Conservation (phyloP, 92 coral and sea anemone genomes). For the Epizoanthus rinbou region DNA sequence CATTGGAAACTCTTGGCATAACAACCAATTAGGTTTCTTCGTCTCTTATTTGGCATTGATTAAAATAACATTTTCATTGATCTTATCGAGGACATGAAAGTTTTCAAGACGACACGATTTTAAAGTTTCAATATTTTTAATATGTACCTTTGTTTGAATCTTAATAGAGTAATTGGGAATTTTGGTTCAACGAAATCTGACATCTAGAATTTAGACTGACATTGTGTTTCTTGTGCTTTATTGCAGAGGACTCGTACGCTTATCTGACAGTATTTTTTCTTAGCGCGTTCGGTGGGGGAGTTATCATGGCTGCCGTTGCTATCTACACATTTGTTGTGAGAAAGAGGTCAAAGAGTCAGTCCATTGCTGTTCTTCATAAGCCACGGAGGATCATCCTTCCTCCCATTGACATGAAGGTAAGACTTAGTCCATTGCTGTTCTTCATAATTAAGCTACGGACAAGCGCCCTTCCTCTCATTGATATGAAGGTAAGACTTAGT, state of each 20-base stretch:
- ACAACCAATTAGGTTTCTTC: no score
- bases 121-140: no score
- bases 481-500: background rate
- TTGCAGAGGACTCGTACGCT: constrained; percentile 44
- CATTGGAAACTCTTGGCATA: no score
- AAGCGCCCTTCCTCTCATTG: background rate
- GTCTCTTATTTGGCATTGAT: no score
- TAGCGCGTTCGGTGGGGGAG: constrained; percentile 30
- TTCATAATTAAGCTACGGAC: background rate
- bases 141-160: no score
- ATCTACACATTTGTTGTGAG: constrained; percentile 13
- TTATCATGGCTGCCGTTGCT: constrained; percentile 29
- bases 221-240: background rate
- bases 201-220: no score
- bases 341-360: constrained; percentile 30
- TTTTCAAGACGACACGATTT: no score
- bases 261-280: constrained; percentile 39
- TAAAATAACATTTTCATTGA: no score
- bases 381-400: constrained; percentile 37
- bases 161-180: no score
- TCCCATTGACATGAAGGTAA: constrained; percentile 20
- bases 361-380: constrained; percentile 33
- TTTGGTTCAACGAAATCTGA: no score
- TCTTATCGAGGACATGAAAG: no score
- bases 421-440: background rate